These are phyloP conservation scores for Gambusia affinis DNA, from an alignment of 2,113 vertebrate genomes.

Conservation along the genomic window DNA sequence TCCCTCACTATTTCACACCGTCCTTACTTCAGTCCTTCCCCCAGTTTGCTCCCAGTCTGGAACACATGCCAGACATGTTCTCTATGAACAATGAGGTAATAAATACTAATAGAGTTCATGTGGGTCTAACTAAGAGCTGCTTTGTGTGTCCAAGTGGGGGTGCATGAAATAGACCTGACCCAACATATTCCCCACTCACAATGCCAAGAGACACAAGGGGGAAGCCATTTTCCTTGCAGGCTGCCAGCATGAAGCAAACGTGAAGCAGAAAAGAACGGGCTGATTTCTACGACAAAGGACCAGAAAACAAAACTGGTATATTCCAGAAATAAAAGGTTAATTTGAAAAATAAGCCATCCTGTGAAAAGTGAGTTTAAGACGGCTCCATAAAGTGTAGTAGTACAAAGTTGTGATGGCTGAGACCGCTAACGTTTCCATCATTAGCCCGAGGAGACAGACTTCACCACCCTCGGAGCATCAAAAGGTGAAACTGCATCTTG, in stretches of 20 bases:
- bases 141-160: constrained; percentile 55
- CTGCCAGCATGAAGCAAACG: constrained; percentile 35
- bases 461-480: background rate
- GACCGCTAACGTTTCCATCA: background rate
- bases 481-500: constrained; percentile 9
- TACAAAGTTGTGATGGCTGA: background rate
- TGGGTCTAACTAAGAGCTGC: constrained; percentile 65
- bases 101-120: constrained; percentile 72
- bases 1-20: constrained; percentile 17
- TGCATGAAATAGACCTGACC: constrained; percentile 7
- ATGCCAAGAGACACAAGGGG: constrained; percentile 40
- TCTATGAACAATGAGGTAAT: constrained; percentile 64
- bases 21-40: constrained; percentile 34
- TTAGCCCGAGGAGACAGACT: background rate
- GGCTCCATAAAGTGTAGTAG: background rate
- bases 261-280: background rate
- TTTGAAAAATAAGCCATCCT: background rate
- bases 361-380: background rate
- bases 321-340: constrained; percentile 14
- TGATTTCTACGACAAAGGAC: background rate
- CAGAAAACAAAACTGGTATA: background rate
- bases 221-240: constrained; percentile 43
- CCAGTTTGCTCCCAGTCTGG: constrained; percentile 46
- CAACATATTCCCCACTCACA: constrained; percentile 31
- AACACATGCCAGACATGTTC: constrained; percentile 52